These are phyloP conservation scores for Mus caroli DNA, from an alignment of 2,797 vertebrate genomes.

Conservation along the genomic window DNA sequence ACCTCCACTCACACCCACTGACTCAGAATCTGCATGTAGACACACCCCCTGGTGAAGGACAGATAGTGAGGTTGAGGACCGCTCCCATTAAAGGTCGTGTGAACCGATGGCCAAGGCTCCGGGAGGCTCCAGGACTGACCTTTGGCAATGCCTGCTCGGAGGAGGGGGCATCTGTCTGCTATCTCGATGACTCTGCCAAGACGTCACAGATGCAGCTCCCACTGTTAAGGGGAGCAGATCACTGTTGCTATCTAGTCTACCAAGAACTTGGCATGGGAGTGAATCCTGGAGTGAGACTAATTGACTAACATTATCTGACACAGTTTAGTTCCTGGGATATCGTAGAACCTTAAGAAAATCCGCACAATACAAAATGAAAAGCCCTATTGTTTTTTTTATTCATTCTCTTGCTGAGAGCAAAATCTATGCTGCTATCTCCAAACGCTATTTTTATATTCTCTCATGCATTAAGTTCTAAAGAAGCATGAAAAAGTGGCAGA, in stretches of 20 bases:
- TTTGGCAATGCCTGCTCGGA: background rate
- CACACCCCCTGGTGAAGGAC: background rate
- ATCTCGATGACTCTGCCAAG: rapidly evolving
- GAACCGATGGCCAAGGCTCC: background rate
- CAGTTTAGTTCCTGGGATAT: background rate
- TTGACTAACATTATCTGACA: background rate
- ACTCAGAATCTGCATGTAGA: background rate
- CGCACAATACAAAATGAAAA: background rate
- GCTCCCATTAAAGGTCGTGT: background rate
- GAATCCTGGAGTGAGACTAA: background rate
- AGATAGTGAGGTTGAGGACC: background rate
- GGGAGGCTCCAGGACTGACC: background rate
- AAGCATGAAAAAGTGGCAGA: background rate
- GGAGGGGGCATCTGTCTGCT: background rate
- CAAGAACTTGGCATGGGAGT: background rate
- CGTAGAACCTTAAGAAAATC: background rate
- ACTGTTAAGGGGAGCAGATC: background rate
- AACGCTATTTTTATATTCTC: background rate
- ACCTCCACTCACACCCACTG: background rate
- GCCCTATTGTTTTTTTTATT: background rate
- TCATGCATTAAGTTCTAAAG: background rate
- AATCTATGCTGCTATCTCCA: background rate
- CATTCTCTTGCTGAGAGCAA: conserved; percentile 41
- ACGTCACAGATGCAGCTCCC: background rate
- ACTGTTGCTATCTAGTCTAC: background rate